Evolutionary conservation across 2,113 vertebrate genomes (phyloP).

Genomic region (Notechis scutatus): DNA sequence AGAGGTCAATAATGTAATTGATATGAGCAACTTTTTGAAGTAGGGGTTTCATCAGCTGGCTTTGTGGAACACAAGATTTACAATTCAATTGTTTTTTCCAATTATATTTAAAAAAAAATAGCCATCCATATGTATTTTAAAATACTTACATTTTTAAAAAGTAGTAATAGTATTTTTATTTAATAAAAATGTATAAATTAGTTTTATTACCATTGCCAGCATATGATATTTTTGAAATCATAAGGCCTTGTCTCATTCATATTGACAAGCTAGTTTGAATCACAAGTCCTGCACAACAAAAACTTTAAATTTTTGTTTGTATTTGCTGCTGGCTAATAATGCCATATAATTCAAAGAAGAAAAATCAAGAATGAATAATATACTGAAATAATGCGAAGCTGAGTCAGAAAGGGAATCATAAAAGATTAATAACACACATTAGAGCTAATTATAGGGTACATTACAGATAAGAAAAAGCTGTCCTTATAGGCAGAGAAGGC

Average conservation of each 20-base stretch:
- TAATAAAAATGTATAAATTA: not conserved
- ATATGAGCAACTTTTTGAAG: not conserved
- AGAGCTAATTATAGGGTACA: not conserved
- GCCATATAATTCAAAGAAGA: not conserved
- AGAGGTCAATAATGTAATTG: constrained; percentile 23
- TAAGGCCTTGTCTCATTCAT: not conserved
- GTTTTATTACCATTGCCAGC: not conserved
- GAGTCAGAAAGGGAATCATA: not conserved
- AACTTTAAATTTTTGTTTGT: not conserved
- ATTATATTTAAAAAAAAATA: not conserved
- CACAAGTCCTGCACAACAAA: not conserved
- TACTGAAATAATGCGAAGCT: not conserved
- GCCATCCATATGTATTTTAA: not conserved
- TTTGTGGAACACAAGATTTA: not conserved
- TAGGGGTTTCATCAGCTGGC: not conserved
- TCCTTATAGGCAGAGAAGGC: not conserved
- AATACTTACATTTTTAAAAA: not conserved
- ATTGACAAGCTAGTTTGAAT: not conserved
- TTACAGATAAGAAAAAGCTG: not conserved
- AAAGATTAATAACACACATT: not conserved
- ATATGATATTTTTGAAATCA: not conserved
- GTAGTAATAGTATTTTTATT: not conserved
- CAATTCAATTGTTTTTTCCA: not conserved
- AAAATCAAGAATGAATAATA: not conserved
- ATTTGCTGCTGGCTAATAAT: not conserved